Percentiles rank a stretch among this genome's conserved stretches.
These are phyloP conservation scores for Leptosomus discolor DNA, from an alignment of 2,113 vertebrate genomes.

Conservation along the genomic window DNA sequence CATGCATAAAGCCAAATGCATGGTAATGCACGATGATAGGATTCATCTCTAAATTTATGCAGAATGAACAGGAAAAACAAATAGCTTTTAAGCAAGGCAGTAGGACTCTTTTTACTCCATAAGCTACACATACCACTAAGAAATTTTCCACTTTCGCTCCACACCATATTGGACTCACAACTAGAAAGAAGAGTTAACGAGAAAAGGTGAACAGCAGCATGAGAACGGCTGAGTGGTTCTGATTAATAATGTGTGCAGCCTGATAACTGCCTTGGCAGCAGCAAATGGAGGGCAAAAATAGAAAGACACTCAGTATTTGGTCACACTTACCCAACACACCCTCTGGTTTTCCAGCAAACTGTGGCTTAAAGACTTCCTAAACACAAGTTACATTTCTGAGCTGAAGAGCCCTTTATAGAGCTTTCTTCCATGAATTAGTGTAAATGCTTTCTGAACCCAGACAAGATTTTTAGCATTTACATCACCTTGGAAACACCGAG, in stretches of 20 bases:
- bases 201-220: not conserved
- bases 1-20: not conserved
- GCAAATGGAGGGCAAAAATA: not conserved
- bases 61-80: not conserved
- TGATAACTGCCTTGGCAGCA: not conserved
- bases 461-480: not conserved
- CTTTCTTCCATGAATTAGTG: not conserved
- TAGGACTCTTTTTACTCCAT: not conserved
- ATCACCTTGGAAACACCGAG: not conserved
- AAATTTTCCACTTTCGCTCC: not conserved
- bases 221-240: not conserved
- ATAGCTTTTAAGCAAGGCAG: not conserved
- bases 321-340: rapidly evolving
- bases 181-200: not conserved
- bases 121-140: not conserved
- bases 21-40: not conserved
- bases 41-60: not conserved
- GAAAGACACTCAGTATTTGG: not conserved
- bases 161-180: not conserved
- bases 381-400: not conserved
- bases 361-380: not conserved
- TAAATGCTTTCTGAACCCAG: not conserved
- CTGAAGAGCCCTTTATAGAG: not conserved
- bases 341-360: not conserved
- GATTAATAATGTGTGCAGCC: not conserved